Evolutionary conservation across 1,140 invertebrate genomes (phyloP).

Genomic region (Caerostris extrusa): DNA sequence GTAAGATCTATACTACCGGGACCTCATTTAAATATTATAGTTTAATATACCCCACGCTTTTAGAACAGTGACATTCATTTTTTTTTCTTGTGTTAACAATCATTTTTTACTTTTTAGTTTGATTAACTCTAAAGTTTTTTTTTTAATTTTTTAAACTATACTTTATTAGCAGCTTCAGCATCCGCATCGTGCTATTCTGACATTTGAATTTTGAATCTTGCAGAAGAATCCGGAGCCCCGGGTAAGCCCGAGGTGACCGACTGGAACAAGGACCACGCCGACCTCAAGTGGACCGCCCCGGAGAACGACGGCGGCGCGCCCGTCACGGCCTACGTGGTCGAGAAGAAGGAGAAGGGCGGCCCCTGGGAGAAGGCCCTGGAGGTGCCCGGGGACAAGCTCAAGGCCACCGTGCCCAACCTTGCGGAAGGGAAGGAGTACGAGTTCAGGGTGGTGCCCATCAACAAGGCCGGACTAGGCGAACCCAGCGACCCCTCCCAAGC

Average conservation of each 20-base stretch:
- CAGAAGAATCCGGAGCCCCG: conserved; percentile 94
- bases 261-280: conserved; percentile 96
- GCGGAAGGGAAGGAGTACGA: conserved; percentile 99
- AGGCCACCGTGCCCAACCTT: conserved; percentile 90
- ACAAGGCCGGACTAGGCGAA: conserved; percentile 95
- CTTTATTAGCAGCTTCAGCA: too few relatives aligned
- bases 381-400: conserved; percentile 87
- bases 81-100: too few relatives aligned
- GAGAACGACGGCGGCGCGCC: conserved; percentile 95
- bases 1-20: too few relatives aligned
- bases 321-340: conserved; percentile 95
- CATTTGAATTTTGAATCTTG: not conserved
- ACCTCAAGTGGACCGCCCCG: conserved; percentile 96
- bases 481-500: conserved; percentile 85
- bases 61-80: not conserved
- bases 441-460: conserved; percentile 96
- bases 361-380: conserved; percentile 93
- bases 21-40: too few relatives aligned
- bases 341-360: conserved; percentile 86
- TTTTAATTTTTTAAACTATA: too few relatives aligned
- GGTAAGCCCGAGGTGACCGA: conserved; percentile 92
- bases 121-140: too few relatives aligned
- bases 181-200: too few relatives aligned
- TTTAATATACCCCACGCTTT: too few relatives aligned
- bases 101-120: too few relatives aligned